phyloP scores from a whole-genome alignment of 2,113 vertebrate genomes.

The Rhinopithecus roxellana region DNA sequence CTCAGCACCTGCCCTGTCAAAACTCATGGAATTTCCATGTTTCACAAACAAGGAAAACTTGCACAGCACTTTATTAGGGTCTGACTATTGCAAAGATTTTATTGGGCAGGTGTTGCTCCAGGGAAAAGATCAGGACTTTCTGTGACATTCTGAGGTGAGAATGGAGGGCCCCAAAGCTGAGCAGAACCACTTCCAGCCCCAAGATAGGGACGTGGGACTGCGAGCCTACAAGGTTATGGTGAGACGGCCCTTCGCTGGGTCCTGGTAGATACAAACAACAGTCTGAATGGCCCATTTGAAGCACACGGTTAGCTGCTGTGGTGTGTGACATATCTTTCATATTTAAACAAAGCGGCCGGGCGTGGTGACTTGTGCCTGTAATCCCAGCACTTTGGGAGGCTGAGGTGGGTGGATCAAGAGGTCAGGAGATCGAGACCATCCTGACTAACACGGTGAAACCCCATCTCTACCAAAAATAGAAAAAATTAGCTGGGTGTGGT shows the following conservation, averaged over 20 bases:
- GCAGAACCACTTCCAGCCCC: fast-evolving
- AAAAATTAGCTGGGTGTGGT: too few species aligned
- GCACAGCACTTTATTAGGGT: fast-evolving
- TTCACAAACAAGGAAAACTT: fast-evolving
- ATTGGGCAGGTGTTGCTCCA: fast-evolving
- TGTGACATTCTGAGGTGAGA: neutral
- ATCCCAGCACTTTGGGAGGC: too few species aligned
- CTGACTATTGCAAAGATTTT: neutral
- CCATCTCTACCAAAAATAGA: too few species aligned
- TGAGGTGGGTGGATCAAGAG: too few species aligned
- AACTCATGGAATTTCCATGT: neutral
- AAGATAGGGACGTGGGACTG: too few species aligned
- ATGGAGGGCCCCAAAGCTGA: fast-evolving
- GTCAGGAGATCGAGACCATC: too few species aligned
- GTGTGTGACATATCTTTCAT: fast-evolving
- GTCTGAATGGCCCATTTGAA: fast-evolving
- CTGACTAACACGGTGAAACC: too few species aligned
- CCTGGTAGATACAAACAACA: neutral
- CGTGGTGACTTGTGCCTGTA: too few species aligned
- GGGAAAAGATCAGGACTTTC: neutral
- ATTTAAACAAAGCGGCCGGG: neutral
- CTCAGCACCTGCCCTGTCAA: neutral
- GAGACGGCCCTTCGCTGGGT: neutral
- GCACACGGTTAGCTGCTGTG: neutral
- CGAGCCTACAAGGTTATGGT: fast-evolving